Conservation (phyloP, 2,797 vertebrate genomes). For the Lates japonicus region DNA sequence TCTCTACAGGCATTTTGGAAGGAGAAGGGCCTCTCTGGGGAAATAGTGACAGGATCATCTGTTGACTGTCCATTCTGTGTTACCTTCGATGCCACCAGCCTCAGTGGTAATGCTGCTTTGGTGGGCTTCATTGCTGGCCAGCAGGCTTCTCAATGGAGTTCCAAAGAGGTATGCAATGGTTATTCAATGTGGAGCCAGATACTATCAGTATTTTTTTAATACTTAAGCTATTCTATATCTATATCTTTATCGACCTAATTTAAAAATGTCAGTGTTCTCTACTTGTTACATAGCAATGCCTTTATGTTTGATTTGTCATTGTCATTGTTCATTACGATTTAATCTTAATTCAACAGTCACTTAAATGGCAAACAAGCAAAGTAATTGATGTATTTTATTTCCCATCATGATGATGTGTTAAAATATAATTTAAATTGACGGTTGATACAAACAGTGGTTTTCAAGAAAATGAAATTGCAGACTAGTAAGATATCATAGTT, state of each 20-base stretch:
- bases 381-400: neutral
- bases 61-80: constrained; percentile 77
- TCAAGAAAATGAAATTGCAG: neutral
- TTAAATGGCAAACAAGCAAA: neutral
- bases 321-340: neutral
- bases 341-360: neutral
- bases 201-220: neutral
- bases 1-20: constrained; percentile 84
- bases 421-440: constrained; percentile 3
- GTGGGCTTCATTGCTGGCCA: constrained; percentile 82
- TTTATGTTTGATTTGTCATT: neutral
- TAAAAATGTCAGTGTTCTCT: neutral
- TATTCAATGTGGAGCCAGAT: neutral
- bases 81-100: constrained; percentile 84
- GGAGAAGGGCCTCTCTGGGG: constrained; percentile 83
- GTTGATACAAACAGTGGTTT: neutral
- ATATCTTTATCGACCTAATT: neutral
- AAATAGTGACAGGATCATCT: constrained; percentile 76
- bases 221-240: no score
- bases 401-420: neutral
- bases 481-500: neutral
- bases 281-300: neutral
- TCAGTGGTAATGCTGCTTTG: constrained; percentile 80
- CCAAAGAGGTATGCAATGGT: constrained; percentile 72
- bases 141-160: constrained; percentile 78